A percentile compares a stretch with the other conserved stretches of the same genome.
Evolutionary conservation across 1,140 invertebrate species (phyloP).

Genomic region (Piezodorus guildinii): DNA sequence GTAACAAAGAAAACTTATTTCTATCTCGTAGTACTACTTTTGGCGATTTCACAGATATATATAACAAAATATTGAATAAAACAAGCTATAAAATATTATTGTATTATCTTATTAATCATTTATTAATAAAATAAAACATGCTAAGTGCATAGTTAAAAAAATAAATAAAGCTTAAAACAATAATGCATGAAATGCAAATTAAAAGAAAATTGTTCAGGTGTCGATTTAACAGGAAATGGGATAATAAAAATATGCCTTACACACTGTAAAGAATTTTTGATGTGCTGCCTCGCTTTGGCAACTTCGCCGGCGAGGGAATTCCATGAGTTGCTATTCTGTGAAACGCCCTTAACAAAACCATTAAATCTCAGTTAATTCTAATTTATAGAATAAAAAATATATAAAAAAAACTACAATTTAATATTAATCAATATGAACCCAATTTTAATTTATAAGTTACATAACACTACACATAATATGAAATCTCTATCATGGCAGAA

Average conservation of each 20-base stretch:
- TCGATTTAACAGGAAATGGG: neutral
- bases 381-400: neutral
- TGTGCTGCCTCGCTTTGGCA: slow-evolving; percentile 43
- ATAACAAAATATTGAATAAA: no score
- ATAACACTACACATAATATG: neutral
- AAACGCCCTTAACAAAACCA: slow-evolving; percentile 22
- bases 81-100: no score
- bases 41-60: no score
- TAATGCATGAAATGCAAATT: neutral
- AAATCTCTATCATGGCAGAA: neutral
- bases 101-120: no score
- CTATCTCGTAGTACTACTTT: no score
- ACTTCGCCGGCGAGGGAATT: slow-evolving; percentile 41
- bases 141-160: slow-evolving; percentile 1
- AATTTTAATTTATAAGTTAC: neutral
- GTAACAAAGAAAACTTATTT: slow-evolving; percentile 12
- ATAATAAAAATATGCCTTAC: slow-evolving; percentile 33
- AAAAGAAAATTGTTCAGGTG: neutral
- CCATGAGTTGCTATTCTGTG: slow-evolving; percentile 17
- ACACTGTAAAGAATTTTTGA: slow-evolving; percentile 44
- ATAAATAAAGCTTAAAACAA: slow-evolving; percentile 4
- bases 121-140: neutral
- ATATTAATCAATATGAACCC: neutral
- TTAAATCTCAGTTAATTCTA: neutral
- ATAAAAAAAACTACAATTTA: neutral